phyloP scores from a whole-genome alignment of 2,797 vertebrate genomes.

The Acrocephalus scirpaceus region DNA sequence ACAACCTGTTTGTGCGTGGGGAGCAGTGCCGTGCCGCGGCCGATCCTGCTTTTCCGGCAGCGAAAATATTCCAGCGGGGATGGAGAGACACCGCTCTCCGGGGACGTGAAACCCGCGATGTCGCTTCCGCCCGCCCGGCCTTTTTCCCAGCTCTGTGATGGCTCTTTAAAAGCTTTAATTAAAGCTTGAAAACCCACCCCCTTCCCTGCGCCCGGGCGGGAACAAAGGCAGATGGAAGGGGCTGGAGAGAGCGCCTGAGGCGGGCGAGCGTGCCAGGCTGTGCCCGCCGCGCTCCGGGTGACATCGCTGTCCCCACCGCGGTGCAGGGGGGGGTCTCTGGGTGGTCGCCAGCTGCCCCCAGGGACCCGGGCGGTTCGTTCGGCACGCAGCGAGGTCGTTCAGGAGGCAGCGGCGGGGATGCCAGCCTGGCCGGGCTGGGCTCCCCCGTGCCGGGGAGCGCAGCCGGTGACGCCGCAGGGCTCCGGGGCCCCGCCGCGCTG shows the following conservation, averaged over 20 bases:
- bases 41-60: neutral
- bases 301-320: neutral
- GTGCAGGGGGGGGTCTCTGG: neutral
- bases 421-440: neutral
- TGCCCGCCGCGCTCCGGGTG: neutral
- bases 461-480: neutral
- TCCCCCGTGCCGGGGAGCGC: neutral
- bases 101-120: neutral
- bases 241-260: neutral
- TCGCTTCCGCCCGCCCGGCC: neutral
- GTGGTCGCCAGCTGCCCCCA: neutral
- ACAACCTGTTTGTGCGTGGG: neutral
- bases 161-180: constrained; percentile 60
- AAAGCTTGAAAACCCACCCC: constrained; percentile 21
- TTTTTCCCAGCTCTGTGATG: neutral
- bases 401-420: neutral
- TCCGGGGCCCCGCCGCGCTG: neutral
- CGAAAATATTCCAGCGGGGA: neutral
- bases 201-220: neutral
- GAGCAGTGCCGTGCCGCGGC: neutral
- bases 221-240: constrained; percentile 34
- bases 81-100: neutral
- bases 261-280: neutral
- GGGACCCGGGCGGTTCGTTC: accelerated
- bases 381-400: accelerated